These are phyloP conservation scores for Malacoraja senta DNA, from an alignment of 2,797 vertebrate genomes.

Conservation along the genomic window DNA sequence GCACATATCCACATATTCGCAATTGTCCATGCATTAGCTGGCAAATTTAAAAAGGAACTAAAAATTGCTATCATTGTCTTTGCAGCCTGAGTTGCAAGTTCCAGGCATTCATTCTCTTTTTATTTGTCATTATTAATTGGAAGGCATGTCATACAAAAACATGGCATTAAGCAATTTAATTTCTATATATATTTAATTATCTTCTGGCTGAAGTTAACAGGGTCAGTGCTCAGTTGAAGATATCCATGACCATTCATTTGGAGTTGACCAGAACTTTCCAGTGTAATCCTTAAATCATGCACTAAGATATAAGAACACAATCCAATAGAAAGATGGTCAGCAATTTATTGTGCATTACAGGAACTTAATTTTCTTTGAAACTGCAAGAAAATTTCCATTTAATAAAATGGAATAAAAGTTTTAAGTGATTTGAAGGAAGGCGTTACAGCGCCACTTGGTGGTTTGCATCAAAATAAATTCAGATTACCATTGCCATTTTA, in stretches of 20 bases:
- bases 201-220: not conserved
- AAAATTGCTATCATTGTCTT: too few relatives aligned
- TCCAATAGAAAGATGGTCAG: not conserved
- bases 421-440: not conserved
- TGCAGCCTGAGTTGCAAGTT: too few relatives aligned
- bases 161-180: too few relatives aligned
- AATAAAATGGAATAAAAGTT: not conserved
- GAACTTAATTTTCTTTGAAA: not conserved
- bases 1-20: too few relatives aligned
- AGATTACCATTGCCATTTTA: not conserved
- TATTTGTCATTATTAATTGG: too few relatives aligned
- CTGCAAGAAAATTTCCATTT: not conserved
- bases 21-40: too few relatives aligned
- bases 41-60: too few relatives aligned
- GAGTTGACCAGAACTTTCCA: not conserved
- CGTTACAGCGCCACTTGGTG: not conserved
- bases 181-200: too few relatives aligned
- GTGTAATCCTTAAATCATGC: not conserved
- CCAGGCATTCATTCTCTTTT: too few relatives aligned
- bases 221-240: too few relatives aligned
- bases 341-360: not conserved
- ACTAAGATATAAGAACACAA: not conserved
- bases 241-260: not conserved
- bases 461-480: not conserved
- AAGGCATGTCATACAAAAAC: too few relatives aligned